These are phyloP conservation scores for Oeneis ivallda DNA, from an alignment of 2,888 invertebrate genomes.

Conservation along the genomic window DNA sequence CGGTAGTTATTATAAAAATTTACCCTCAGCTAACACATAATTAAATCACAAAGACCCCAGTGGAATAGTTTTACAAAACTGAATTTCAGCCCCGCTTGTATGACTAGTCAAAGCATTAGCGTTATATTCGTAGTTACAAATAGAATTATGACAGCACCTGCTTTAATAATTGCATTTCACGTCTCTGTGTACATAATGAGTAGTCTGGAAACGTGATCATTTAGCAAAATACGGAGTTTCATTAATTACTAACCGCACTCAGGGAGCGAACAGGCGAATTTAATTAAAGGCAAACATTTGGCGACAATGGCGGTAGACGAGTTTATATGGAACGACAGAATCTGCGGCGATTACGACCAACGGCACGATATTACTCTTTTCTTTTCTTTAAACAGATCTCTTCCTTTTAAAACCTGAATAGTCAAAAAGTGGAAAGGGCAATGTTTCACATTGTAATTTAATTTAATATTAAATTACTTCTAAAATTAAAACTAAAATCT, in stretches of 20 bases:
- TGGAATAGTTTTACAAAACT: not conserved
- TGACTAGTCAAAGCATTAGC: constrained; percentile 9
- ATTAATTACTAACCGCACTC: constrained; percentile 40
- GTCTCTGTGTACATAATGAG: constrained; percentile 33
- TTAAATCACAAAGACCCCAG: too few species aligned
- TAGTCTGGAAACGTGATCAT: constrained; percentile 38
- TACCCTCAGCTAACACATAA: too few species aligned
- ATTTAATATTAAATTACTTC: too few species aligned
- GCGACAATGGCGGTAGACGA: constrained; percentile 26
- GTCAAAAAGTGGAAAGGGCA: too few species aligned
- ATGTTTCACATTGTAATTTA: too few species aligned
- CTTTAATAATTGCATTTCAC: constrained; percentile 27
- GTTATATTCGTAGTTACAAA: constrained; percentile 9
- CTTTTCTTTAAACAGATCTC: not conserved
- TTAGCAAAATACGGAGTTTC: constrained; percentile 39
- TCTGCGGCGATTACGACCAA: not conserved
- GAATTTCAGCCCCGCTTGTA: not conserved
- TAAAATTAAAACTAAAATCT: too few species aligned
- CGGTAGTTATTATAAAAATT: too few species aligned
- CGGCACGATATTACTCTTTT: constrained; percentile 3
- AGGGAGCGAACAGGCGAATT: constrained; percentile 38
- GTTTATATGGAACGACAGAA: constrained; percentile 19
- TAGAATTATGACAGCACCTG: constrained; percentile 21
- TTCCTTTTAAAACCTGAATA: not conserved
- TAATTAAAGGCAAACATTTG: constrained; percentile 44